phyloP scores from a whole-genome alignment of 2,113 vertebrate genomes.

The Myrmophylax atrothorax region DNA sequence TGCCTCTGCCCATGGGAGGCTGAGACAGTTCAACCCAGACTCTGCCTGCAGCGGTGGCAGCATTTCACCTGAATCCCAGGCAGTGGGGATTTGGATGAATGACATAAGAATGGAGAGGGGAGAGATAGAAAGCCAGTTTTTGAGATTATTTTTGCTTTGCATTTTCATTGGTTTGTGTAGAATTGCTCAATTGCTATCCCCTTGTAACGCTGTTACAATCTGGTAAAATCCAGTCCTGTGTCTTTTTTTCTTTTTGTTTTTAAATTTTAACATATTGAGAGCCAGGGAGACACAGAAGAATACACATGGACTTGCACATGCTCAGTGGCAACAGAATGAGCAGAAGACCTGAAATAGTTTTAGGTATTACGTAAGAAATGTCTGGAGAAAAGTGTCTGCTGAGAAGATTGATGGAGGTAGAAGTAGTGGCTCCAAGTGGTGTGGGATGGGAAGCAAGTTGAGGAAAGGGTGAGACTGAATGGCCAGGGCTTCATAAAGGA shows the following conservation, averaged over 20 bases:
- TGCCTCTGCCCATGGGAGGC: not conserved
- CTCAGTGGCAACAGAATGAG: not conserved
- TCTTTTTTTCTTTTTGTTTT: not conserved
- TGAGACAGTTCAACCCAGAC: not conserved
- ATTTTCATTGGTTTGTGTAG: not conserved
- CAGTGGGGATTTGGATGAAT: not conserved
- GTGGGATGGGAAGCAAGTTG: not conserved
- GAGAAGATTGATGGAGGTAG: not conserved
- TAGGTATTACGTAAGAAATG: not conserved
- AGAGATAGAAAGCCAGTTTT: not conserved
- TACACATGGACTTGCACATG: fast-evolving
- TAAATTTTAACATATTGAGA: not conserved
- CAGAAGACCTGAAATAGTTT: not conserved
- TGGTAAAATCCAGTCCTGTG: not conserved
- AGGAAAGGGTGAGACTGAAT: not conserved
- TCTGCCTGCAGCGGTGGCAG: not conserved
- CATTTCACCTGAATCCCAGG: not conserved
- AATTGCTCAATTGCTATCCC: not conserved
- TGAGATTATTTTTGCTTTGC: not conserved
- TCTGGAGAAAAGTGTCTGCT: not conserved
- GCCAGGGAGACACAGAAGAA: not conserved
- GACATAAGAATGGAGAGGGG: not conserved
- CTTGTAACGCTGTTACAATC: not conserved
- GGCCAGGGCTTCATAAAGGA: not conserved
- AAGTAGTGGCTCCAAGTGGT: not conserved